These are phyloP conservation scores for Plagiodera versicolora DNA, from an alignment of 2,888 invertebrate species.

Conservation along the genomic window DNA sequence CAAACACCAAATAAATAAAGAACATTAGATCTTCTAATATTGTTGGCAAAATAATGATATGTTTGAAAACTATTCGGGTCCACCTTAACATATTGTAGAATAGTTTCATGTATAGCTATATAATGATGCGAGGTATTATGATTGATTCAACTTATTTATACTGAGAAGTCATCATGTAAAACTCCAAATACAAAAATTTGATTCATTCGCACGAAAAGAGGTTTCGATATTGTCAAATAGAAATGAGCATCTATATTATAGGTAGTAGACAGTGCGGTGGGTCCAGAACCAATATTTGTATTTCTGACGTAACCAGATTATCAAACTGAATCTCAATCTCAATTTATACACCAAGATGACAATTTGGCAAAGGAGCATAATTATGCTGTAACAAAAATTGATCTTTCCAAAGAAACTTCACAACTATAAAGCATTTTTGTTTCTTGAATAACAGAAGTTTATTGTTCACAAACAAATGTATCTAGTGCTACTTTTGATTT, in stretches of 20 bases:
- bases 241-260: background rate
- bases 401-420: too few species aligned
- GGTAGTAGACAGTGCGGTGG: too few species aligned
- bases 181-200: slow-evolving; percentile 37
- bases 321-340: too few species aligned
- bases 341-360: too few species aligned
- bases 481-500: too few species aligned
- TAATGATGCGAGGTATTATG: slow-evolving; percentile 5
- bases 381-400: too few species aligned
- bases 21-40: background rate
- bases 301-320: background rate
- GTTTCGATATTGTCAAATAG: background rate
- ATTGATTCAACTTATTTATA: slow-evolving; percentile 2
- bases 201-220: background rate
- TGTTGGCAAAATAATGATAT: slow-evolving; percentile 12
- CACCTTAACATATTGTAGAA: slow-evolving; percentile 29
- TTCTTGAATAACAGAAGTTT: too few species aligned
- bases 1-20: slow-evolving; percentile 14
- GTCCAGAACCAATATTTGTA: background rate
- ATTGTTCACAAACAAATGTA: too few species aligned
- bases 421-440: too few species aligned
- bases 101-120: slow-evolving; percentile 17
- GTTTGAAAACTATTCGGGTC: slow-evolving; percentile 33
- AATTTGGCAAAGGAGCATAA: too few species aligned
- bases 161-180: slow-evolving; percentile 34